Evolutionary conservation across 2,797 vertebrate genomes (phyloP).

Genomic region (Crenichthys baileyi): DNA sequence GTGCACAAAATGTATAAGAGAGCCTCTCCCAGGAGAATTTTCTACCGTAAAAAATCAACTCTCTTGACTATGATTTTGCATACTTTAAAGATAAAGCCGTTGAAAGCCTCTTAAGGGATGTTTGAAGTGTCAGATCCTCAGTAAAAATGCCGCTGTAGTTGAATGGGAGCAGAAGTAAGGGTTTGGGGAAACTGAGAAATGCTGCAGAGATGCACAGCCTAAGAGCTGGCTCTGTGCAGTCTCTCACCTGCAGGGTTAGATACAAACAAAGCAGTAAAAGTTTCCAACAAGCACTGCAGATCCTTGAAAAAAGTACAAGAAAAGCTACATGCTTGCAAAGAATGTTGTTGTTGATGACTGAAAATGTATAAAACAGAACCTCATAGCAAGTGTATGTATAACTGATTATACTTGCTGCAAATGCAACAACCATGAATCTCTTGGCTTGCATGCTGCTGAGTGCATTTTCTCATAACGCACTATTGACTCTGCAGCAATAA

Average conservation of each 20-base stretch:
- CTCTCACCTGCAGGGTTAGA: conserved; percentile 43
- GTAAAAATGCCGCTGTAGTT: conserved; percentile 50
- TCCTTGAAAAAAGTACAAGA: conserved; percentile 9
- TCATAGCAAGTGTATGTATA: conserved; percentile 14
- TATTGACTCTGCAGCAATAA: conserved; percentile 75
- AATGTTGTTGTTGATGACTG: conserved; percentile 9
- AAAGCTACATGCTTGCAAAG: background rate
- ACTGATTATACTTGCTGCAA: conserved; percentile 16
- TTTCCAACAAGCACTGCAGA: conserved; percentile 47
- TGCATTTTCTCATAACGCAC: conserved; percentile 63
- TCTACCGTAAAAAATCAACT: conserved; percentile 44
- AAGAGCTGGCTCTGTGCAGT: conserved; percentile 20
- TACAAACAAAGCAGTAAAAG: conserved; percentile 27
- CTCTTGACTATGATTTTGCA: conserved; percentile 52
- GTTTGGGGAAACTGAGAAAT: conserved; percentile 32
- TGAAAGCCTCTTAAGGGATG: conserved; percentile 48
- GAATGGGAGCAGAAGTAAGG: conserved; percentile 23
- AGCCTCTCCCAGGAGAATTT: conserved; percentile 38
- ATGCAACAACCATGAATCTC: conserved; percentile 38
- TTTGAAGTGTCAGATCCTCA: conserved; percentile 64
- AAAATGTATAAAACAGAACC: conserved; percentile 5
- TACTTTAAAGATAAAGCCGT: conserved; percentile 39
- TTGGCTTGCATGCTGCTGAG: conserved; percentile 31
- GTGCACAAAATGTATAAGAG: conserved; percentile 10
- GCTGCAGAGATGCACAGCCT: conserved; percentile 47